A percentile compares a stretch with the other conserved stretches of the same genome.
phyloP scores from a whole-genome alignment of 1,140 invertebrate genomes.

The Diorhabda elongata region DNA sequence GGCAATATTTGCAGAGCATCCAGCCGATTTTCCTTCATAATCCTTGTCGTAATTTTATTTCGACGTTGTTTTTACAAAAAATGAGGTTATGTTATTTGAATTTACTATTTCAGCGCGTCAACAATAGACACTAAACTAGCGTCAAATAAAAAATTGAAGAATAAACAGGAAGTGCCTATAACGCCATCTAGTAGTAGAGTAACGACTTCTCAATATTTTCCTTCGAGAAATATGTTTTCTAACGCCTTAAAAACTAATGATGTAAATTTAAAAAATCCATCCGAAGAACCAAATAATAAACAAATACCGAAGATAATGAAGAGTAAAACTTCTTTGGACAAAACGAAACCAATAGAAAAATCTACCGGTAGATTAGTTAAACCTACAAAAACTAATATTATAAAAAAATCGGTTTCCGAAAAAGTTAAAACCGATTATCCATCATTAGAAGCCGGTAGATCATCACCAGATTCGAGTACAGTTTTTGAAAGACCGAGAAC shows the following conservation, averaged over 20 bases:
- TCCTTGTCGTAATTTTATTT: no score
- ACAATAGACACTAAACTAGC: no score
- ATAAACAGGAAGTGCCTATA: constrained; percentile 18
- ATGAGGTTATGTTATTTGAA: no score
- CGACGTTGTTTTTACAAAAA: no score
- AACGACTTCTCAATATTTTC: constrained; percentile 40
- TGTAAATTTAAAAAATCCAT: constrained; percentile 5
- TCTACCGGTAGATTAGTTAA: background rate
- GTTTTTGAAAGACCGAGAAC: constrained; percentile 40
- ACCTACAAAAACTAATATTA: background rate
- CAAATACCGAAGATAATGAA: background rate
- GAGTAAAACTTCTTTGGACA: background rate
- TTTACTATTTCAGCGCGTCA: no score
- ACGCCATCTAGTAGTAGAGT: constrained; percentile 32
- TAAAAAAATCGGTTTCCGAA: background rate
- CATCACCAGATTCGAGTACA: constrained; percentile 24
- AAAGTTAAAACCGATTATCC: background rate
- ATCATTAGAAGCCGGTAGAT: constrained; percentile 4
- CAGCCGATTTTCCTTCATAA: no score
- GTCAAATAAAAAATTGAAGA: no score
- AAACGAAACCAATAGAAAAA: background rate
- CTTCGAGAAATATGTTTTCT: constrained; percentile 39
- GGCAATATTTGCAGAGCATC: no score
- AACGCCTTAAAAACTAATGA: constrained; percentile 33
- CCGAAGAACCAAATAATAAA: background rate